Conservation (phyloP, 1,140 invertebrate genomes). For the Glossosoma conforme region DNA sequence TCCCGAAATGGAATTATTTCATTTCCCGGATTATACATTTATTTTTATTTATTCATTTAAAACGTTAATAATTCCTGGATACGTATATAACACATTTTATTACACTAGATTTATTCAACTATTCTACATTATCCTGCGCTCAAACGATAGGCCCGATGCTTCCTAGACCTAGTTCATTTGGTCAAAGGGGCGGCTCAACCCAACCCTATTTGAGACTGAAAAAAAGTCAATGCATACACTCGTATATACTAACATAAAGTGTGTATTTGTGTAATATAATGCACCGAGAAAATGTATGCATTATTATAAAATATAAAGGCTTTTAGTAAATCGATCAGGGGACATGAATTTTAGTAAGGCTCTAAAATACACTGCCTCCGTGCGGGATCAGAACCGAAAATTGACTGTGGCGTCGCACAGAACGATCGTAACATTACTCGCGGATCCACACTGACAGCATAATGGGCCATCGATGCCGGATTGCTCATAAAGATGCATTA, state of each 20-base stretch:
- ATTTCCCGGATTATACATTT: neutral
- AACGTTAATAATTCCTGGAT: no score
- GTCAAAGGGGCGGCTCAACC: no score
- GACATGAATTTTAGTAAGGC: conserved; percentile 23
- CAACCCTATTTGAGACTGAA: no score
- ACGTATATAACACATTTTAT: no score
- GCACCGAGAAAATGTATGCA: no score
- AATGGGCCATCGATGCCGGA: conserved; percentile 31
- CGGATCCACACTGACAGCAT: conserved; percentile 28
- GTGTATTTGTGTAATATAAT: neutral
- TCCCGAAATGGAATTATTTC: neutral
- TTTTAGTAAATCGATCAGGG: conserved; percentile 23
- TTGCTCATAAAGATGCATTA: conserved; percentile 32
- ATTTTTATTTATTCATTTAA: neutral
- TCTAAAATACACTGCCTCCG: conserved; percentile 26
- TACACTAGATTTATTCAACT: no score
- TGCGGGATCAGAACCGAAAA: conserved; percentile 10
- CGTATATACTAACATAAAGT: neutral
- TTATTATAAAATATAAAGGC: neutral
- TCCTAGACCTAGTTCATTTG: no score
- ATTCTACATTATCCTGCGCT: no score
- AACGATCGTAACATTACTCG: conserved; percentile 30
- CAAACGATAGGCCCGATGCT: no score
- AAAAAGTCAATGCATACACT: no score
- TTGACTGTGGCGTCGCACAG: conserved; percentile 26